Base-by-base conservation (phyloP, 2,113 vertebrate genomes). In the Trachemys scripta region DNA sequence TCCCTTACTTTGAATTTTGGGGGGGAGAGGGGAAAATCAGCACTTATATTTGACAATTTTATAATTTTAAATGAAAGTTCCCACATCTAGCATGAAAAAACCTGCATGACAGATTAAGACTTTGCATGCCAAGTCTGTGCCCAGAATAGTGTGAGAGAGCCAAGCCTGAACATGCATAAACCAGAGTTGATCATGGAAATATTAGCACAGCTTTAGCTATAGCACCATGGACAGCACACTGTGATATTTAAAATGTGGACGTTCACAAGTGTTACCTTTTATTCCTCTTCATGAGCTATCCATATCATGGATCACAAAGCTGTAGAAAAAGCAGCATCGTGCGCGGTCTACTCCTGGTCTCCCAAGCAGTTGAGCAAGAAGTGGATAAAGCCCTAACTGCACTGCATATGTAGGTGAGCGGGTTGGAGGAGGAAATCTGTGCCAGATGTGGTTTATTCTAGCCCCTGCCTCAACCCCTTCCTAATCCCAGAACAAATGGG, bases 71-170 rank as follows among this genome's bases (percentile, higher is more conserved):
- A 94, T 89, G 62, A 83, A 89, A 88, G 89, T 94, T 93, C 86
- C 94, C 97, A 89, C 88, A 95, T 87, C 80, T 92, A 62, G 6
- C 87, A 94, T 91, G 96, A 92, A 87, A 96, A 97, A 94, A 95
- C 90, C 53, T 97, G 76, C 91, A 65, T 38, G 42, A 94, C 94
- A 96, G 95, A 94, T 87, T 78, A 29, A 88, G 72, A 16, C 90
- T 87, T 75, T 92, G 9, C 6, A 54, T 42, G 96, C 80, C 91
- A 91, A 19, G 1, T 65, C 81, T 53, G 76, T 94, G 17, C 24
- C 88, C 65, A 17, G 90, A 87, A 49, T 86, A 0, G 1, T 93
- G 13, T 38, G 76, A 89, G 85, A 90, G 91, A 47, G 83, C 87
- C 88, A 87, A 27, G 42, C 1, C 0, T 3, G 2, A 5, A 42